Percentiles rank a stretch among this genome's conserved stretches.
Evolutionary conservation across 2,113 vertebrate genomes (phyloP).

Genomic region (Tragelaphus scriptus): DNA sequence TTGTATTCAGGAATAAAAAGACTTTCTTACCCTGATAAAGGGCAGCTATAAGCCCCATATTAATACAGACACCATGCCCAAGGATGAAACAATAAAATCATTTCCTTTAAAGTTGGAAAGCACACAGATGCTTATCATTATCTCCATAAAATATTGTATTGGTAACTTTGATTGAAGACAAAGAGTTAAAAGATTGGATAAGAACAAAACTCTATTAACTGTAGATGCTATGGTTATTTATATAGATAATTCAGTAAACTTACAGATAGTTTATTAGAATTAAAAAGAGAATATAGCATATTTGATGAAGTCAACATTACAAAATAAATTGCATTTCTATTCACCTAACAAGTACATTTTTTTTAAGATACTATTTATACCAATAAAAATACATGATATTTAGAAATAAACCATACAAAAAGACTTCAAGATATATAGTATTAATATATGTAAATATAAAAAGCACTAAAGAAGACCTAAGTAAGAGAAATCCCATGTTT

Average conservation of each 20-base stretch:
- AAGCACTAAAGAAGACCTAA: neutral
- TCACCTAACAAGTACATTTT: neutral
- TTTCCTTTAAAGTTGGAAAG: constrained; percentile 39
- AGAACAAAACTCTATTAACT: neutral
- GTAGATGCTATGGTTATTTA: constrained; percentile 6
- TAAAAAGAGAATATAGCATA: neutral
- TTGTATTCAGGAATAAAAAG: neutral
- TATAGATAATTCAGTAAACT: neutral
- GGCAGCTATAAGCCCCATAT: neutral
- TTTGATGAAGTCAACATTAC: neutral
- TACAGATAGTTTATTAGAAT: constrained; percentile 17
- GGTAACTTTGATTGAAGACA: neutral
- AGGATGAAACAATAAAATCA: constrained; percentile 29
- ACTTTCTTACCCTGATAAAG: constrained; percentile 19
- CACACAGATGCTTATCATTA: neutral
- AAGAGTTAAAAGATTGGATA: constrained; percentile 18
- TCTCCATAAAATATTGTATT: neutral
- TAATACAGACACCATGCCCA: neutral
- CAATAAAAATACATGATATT: neutral
- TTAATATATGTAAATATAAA: neutral
- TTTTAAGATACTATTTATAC: neutral
- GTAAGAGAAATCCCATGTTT: neutral
- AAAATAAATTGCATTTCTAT: neutral
- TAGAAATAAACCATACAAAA: neutral
- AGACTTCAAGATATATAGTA: neutral